Evolutionary conservation across 2,888 invertebrate genomes (phyloP).

Genomic region (Protonemura montana): DNA sequence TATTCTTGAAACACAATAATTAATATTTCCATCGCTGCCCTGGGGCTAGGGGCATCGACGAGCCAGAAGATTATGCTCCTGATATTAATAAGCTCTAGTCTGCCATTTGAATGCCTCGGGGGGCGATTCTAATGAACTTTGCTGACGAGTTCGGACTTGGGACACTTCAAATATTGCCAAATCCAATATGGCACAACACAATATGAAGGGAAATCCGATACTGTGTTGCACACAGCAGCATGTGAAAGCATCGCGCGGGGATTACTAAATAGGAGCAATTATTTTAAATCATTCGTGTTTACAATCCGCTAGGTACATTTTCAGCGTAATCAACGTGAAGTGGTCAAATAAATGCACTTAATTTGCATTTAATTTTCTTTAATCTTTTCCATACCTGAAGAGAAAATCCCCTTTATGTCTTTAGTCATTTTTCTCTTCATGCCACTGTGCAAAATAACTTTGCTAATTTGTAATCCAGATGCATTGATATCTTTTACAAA

Average conservation of each 20-base stretch:
- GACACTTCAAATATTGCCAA: conserved; percentile 26
- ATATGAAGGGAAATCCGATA: not conserved
- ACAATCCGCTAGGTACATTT: not conserved
- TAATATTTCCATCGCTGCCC: conserved; percentile 28
- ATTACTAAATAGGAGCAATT: not conserved
- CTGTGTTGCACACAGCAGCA: not conserved
- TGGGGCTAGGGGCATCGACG: not conserved
- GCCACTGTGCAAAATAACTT: too few species aligned
- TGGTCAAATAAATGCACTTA: not conserved
- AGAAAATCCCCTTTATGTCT: too few species aligned
- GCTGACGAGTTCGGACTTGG: not conserved
- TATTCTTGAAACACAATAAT: conserved; percentile 36
- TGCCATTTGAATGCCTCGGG: conserved; percentile 28
- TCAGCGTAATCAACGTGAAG: not conserved
- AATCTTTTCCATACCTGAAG: too few species aligned
- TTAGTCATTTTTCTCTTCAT: too few species aligned
- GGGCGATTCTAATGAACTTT: conserved; percentile 17
- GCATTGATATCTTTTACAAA: too few species aligned
- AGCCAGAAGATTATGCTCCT: conserved; percentile 23
- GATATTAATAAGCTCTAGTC: conserved; percentile 35
- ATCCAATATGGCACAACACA: conserved; percentile 22
- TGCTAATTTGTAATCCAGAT: too few species aligned
- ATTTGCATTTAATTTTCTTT: not conserved
- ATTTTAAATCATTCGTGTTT: not conserved
- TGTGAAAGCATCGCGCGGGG: not conserved